Evolutionary conservation across 1,140 invertebrate genomes (phyloP).

Genomic region (Physella acuta): DNA sequence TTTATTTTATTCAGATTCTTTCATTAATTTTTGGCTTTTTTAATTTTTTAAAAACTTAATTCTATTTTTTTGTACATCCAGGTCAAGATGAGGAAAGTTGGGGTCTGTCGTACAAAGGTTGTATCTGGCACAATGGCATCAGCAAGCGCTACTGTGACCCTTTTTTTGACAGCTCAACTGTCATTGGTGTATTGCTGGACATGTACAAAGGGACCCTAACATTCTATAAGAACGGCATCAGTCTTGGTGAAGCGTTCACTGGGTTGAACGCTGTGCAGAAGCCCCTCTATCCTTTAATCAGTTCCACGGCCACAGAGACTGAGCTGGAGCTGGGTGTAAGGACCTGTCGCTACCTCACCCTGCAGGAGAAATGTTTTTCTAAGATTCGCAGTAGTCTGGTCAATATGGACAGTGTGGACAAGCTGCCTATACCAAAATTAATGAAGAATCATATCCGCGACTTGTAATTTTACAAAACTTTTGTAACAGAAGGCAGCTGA

Average conservation of each 20-base stretch:
- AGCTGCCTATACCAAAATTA: conserved; percentile 40
- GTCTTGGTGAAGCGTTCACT: conserved; percentile 43
- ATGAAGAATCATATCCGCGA: conserved; percentile 34
- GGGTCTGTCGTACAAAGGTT: conserved; percentile 50
- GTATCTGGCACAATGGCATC: conserved; percentile 42
- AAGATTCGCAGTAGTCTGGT: conserved; percentile 35
- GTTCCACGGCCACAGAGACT: conserved; percentile 43
- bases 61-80: no score
- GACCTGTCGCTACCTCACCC: conserved; percentile 35
- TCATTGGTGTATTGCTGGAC: conserved; percentile 44
- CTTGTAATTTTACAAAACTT: no score
- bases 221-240: conserved; percentile 40
- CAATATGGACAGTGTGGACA: conserved; percentile 31
- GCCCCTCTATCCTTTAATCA: conserved; percentile 43
- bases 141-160: conserved; percentile 42
- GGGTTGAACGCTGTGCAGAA: conserved; percentile 30
- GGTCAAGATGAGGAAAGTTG: conserved; percentile 47
- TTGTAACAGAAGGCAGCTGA: no score
- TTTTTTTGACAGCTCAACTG: conserved; percentile 41
- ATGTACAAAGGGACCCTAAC: conserved; percentile 42
- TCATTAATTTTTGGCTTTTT: no score
- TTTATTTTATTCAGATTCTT: no score
- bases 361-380: conserved; percentile 44
- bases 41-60: no score
- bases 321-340: conserved; percentile 41